Conservation (phyloP, 2,797 vertebrate genomes). For the Chrysocyon brachyurus region DNA sequence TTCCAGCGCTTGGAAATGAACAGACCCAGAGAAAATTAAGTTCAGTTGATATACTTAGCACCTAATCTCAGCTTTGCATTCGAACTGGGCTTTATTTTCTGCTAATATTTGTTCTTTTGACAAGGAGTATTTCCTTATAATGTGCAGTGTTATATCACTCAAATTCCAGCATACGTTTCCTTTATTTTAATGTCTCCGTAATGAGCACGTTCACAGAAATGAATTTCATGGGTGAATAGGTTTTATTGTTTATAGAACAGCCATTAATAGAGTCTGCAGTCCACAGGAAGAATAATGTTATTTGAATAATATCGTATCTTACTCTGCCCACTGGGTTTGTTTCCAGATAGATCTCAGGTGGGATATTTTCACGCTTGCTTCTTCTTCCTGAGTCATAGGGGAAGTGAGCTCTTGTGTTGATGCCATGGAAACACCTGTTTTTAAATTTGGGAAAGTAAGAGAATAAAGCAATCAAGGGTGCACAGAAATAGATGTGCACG, state of each 20-base stretch:
- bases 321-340: neutral
- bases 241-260: slow-evolving; percentile 71
- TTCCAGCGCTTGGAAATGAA: slow-evolving; percentile 47
- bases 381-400: neutral
- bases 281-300: neutral
- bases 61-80: neutral
- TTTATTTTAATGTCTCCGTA: slow-evolving; percentile 70
- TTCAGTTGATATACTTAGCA: neutral
- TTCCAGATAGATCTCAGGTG: neutral
- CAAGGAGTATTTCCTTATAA: neutral
- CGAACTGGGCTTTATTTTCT: neutral
- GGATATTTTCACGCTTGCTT: no score
- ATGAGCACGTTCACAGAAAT: slow-evolving; percentile 53
- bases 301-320: neutral
- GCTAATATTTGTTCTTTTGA: slow-evolving; percentile 74
- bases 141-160: neutral
- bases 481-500: neutral
- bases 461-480: neutral
- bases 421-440: neutral
- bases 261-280: neutral
- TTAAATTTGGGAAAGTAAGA: neutral
- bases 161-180: slow-evolving; percentile 57
- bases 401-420: neutral
- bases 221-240: slow-evolving; percentile 50
- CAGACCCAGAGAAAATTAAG: slow-evolving; percentile 51